A percentile compares a stretch with the other conserved stretches of the same genome.
Conservation (phyloP, 2,888 invertebrate species). For the Sarcophaga rosellei region DNA sequence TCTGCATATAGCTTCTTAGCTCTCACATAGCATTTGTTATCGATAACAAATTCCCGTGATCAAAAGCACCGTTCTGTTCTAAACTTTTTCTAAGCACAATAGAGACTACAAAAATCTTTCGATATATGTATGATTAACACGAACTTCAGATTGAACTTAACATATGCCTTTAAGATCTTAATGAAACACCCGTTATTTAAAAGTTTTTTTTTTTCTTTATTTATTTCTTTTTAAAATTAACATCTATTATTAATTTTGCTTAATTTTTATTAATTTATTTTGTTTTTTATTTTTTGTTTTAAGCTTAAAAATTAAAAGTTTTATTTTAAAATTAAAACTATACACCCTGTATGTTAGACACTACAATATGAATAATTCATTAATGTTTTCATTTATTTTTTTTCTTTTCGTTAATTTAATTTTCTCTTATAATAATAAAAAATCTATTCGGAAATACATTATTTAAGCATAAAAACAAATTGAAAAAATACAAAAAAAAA, state of each 20-base stretch:
- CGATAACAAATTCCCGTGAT: too few relatives aligned
- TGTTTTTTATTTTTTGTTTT: conserved; percentile 14
- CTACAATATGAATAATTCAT: conserved; percentile 29
- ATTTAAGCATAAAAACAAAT: conserved; percentile 27
- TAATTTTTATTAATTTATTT: conserved; percentile 8
- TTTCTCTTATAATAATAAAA: background rate
- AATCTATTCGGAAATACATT: conserved; percentile 4
- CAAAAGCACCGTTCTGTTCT: too few relatives aligned
- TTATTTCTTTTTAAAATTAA: conserved; percentile 47
- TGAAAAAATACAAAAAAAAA: background rate
- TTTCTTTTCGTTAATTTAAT: conserved; percentile 14
- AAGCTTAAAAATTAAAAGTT: conserved; percentile 39
- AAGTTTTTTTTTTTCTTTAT: background rate
- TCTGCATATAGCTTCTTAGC: too few relatives aligned
- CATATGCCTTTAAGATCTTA: too few relatives aligned
- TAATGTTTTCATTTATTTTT: conserved; percentile 5
- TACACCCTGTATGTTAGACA: conserved; percentile 55
- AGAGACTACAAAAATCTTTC: too few relatives aligned
- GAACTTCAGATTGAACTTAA: too few relatives aligned
- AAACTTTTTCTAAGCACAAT: too few relatives aligned
- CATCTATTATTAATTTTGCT: conserved; percentile 45
- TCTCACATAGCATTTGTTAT: too few relatives aligned
- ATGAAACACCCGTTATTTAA: background rate
- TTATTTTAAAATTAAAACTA: conserved; percentile 35
- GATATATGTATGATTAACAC: too few relatives aligned